Evolutionary conservation across 2,113 vertebrate species (phyloP).

Genomic region (Sisor rabdophorus): DNA sequence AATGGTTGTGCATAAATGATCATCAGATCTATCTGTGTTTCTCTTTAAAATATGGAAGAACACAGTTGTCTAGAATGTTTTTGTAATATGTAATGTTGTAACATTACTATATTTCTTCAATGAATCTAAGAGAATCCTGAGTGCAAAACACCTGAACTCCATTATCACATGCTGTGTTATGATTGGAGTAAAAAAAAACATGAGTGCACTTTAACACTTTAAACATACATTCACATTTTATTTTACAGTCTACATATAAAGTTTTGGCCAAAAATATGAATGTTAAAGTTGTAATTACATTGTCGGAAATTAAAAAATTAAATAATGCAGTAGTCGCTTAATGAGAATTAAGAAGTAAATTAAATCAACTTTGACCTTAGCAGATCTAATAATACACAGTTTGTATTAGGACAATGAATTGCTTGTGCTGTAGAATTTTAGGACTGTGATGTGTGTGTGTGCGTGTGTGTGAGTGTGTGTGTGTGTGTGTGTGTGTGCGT

Average conservation of each 20-base stretch:
- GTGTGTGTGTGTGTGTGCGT: constrained; percentile 1
- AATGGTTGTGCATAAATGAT: no score
- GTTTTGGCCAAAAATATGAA: constrained; percentile 61
- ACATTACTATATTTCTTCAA: no score
- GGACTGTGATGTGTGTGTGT: constrained; percentile 43
- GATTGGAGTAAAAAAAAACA: no score
- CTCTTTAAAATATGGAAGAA: no score
- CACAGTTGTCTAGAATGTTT: no score
- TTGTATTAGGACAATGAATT: constrained; percentile 63
- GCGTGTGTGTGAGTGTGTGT: constrained; percentile 11
- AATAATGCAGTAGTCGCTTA: constrained; percentile 78
- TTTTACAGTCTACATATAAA: constrained; percentile 57
- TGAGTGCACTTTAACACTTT: constrained; percentile 30
- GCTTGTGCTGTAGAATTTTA: constrained; percentile 55
- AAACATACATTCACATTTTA: constrained; percentile 51
- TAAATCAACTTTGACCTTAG: constrained; percentile 74
- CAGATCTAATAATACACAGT: constrained; percentile 67
- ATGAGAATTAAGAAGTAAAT: constrained; percentile 78
- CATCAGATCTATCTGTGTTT: no score
- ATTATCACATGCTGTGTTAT: no score
- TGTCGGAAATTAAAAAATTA: constrained; percentile 78
- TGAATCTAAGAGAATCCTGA: no score
- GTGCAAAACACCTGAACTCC: no score
- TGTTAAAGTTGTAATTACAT: constrained; percentile 66
- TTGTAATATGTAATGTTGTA: no score